These are phyloP conservation scores for Pteruthius melanotis DNA, from an alignment of 2,113 vertebrate species.

Conservation along the genomic window DNA sequence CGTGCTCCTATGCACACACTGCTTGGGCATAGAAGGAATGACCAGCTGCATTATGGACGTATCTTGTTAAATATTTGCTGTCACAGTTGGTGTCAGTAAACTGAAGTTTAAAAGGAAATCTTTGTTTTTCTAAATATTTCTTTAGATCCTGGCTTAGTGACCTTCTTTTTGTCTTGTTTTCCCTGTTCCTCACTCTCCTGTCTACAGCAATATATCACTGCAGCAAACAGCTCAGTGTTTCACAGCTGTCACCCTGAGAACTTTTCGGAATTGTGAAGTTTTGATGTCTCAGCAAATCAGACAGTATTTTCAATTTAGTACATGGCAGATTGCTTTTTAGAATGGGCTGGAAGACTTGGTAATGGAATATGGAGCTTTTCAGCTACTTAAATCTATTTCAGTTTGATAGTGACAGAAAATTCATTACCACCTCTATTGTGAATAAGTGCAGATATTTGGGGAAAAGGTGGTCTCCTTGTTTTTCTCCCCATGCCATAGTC, in stretches of 20 bases:
- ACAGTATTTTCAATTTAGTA: conserved; percentile 58
- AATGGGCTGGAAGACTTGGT: conserved; percentile 24
- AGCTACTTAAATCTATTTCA: conserved; percentile 56
- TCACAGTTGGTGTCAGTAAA: not conserved
- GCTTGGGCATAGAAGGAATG: not conserved
- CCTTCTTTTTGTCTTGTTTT: not conserved
- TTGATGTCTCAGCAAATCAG: conserved; percentile 59
- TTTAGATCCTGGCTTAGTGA: not conserved
- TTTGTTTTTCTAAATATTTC: not conserved
- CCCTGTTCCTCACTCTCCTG: not conserved
- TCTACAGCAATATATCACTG: not conserved
- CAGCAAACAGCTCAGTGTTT: not conserved
- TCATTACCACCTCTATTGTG: not conserved
- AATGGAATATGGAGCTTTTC: conserved; percentile 57
- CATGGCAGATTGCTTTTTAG: conserved; percentile 62
- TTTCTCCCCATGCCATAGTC: fast-evolving
- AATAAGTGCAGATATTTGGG: not conserved
- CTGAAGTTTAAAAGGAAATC: not conserved
- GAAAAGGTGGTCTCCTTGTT: not conserved
- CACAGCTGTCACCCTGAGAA: conserved; percentile 24
- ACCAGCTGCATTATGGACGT: not conserved
- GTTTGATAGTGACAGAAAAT: conserved; percentile 52
- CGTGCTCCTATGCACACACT: not conserved
- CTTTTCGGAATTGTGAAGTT: conserved; percentile 4
- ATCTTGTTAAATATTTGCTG: not conserved